Evolutionary conservation across 1,140 invertebrate genomes (phyloP).

Genomic region (Drosophila truncata): DNA sequence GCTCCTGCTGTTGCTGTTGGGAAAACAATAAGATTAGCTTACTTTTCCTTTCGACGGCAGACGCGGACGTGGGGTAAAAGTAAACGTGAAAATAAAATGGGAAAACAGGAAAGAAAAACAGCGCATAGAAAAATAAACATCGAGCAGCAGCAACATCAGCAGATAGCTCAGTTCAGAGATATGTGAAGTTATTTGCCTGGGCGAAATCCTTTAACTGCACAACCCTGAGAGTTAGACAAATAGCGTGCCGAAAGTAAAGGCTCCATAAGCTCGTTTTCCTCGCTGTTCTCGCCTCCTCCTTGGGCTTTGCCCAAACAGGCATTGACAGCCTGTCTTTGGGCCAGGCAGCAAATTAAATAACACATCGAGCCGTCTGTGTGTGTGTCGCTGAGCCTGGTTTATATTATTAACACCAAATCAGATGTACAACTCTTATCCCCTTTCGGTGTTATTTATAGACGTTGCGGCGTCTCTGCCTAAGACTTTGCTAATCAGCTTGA

Average conservation of each 20-base stretch:
- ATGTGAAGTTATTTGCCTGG: conserved; percentile 72
- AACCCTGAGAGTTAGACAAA: conserved; percentile 77
- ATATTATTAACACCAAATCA: conserved; percentile 81
- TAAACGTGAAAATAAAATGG: conserved; percentile 67
- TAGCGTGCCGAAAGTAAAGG: conserved; percentile 63
- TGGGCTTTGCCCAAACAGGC: background rate
- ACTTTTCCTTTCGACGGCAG: conserved; percentile 58
- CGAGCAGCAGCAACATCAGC: conserved; percentile 20
- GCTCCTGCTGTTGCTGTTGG: conserved; percentile 51
- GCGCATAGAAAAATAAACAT: conserved; percentile 79
- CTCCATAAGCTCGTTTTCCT: conserved; percentile 46
- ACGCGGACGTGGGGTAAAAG: conserved; percentile 34
- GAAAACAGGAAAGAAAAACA: conserved; percentile 69
- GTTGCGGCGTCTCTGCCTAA: conserved; percentile 41
- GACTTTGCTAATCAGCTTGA: conserved; percentile 79
- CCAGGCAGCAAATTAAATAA: conserved; percentile 79
- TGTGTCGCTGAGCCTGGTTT: conserved; percentile 59
- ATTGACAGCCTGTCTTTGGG: conserved; percentile 60
- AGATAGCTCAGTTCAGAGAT: conserved; percentile 22
- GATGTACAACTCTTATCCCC: conserved; percentile 38
- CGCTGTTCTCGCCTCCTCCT: conserved; percentile 7
- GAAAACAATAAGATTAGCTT: conserved; percentile 84
- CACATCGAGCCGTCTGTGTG: conserved; percentile 45
- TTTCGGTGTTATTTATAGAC: conserved; percentile 36
- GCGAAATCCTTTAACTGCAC: conserved; percentile 78